A percentile compares a stretch with the other conserved stretches of the same genome.
Evolutionary conservation across 2,797 vertebrate species (phyloP).

Genomic region (Amniataba percoides): DNA sequence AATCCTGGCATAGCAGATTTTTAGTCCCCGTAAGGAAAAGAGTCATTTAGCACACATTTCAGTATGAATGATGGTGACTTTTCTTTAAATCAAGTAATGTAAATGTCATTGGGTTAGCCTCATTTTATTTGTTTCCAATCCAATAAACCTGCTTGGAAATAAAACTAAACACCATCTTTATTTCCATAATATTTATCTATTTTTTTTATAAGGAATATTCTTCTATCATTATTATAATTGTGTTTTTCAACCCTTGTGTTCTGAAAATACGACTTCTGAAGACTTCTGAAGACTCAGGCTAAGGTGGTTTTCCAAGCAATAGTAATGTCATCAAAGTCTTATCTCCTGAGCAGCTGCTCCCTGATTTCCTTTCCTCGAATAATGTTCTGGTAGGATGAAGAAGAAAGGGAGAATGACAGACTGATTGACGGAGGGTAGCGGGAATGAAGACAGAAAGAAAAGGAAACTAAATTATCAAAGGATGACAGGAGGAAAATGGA

Average conservation of each 20-base stretch:
- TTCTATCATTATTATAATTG: background rate
- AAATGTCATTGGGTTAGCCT: slow-evolving; percentile 24
- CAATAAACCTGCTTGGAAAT: slow-evolving; percentile 9
- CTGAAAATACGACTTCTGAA: slow-evolving; percentile 18
- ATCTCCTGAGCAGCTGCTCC: slow-evolving; percentile 85
- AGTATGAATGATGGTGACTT: slow-evolving; percentile 3
- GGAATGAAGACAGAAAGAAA: slow-evolving; percentile 44
- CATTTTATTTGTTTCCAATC: slow-evolving; percentile 18
- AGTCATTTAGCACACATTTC: slow-evolving; percentile 9
- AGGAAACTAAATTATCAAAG: slow-evolving; percentile 53
- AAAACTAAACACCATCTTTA: background rate
- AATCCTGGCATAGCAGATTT: slow-evolving; percentile 29
- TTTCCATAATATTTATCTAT: background rate
- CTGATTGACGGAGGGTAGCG: slow-evolving; percentile 8
- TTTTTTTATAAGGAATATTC: background rate
- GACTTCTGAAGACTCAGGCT: slow-evolving; percentile 12
- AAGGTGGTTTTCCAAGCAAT: slow-evolving; percentile 34
- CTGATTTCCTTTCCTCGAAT: slow-evolving; percentile 87
- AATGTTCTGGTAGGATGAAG: slow-evolving; percentile 81
- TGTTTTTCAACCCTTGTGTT: background rate
- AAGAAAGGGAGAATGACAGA: slow-evolving; percentile 39
- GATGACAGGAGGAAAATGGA: slow-evolving; percentile 47
- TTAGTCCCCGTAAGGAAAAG: slow-evolving; percentile 27
- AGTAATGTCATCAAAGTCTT: slow-evolving; percentile 83
- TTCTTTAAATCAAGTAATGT: slow-evolving; percentile 14